phyloP scores from a whole-genome alignment of 2,888 invertebrate species.

The Portevinia maculata region DNA sequence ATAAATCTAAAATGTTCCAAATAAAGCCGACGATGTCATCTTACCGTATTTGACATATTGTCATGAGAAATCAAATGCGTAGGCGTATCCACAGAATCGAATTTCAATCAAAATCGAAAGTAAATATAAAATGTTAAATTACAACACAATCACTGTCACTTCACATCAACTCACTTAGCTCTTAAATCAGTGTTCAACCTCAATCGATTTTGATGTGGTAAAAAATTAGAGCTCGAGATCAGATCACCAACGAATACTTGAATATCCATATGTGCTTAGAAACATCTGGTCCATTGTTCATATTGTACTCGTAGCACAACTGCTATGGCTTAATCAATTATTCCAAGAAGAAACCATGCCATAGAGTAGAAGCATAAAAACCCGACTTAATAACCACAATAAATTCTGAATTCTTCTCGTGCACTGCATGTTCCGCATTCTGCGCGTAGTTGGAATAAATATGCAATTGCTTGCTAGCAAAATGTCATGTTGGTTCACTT shows the following conservation, averaged over 20 bases:
- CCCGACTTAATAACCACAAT: conserved; percentile 26
- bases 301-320: not conserved
- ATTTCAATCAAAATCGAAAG: not conserved
- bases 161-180: conserved; percentile 12
- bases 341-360: conserved; percentile 16
- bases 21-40: conserved; percentile 9
- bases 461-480: conserved; percentile 4
- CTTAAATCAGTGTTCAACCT: not conserved
- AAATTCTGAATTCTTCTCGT: conserved; percentile 41
- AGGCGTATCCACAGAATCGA: not conserved
- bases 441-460: conserved; percentile 38
- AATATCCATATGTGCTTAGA: conserved; percentile 9
- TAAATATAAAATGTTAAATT: not conserved
- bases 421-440: conserved; percentile 57
- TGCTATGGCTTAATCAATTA: conserved; percentile 1
- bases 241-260: not conserved
- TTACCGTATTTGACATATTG: conserved; percentile 51
- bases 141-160: conserved; percentile 21
- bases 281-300: conserved; percentile 31
- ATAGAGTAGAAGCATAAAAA: not conserved
- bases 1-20: conserved; percentile 1
- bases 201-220: conserved; percentile 7
- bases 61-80: not conserved
- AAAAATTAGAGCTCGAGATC: conserved; percentile 1
- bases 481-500: conserved; percentile 38